phyloP scores from a whole-genome alignment of 2,888 invertebrate species.

The Nemotelus pantherinus region DNA sequence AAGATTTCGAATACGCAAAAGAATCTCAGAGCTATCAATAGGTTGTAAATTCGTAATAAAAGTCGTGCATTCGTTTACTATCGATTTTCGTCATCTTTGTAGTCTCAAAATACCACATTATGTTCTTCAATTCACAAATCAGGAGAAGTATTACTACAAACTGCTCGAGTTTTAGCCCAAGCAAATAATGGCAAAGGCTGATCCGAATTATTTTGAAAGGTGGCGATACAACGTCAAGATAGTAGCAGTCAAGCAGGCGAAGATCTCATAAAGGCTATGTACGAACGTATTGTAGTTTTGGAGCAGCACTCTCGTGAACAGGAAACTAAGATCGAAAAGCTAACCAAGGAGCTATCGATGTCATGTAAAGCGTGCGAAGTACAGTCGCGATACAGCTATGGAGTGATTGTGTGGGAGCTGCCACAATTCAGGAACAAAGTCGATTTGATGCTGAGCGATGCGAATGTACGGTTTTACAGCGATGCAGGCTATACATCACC shows the following conservation, averaged over 20 bases:
- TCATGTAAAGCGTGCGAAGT: constrained; percentile 59
- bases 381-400: constrained; percentile 76
- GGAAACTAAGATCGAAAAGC: constrained; percentile 78
- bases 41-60: too few relatives aligned
- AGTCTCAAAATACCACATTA: too few relatives aligned
- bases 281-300: constrained; percentile 81
- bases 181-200: too few relatives aligned
- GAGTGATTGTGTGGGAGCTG: constrained; percentile 84
- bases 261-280: constrained; percentile 71
- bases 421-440: constrained; percentile 74
- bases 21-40: too few relatives aligned
- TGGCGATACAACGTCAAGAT: constrained; percentile 57
- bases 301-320: constrained; percentile 85
- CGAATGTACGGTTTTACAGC: constrained; percentile 80
- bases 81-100: too few relatives aligned
- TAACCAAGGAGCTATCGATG: constrained; percentile 63
- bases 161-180: too few relatives aligned
- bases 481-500: constrained; percentile 88
- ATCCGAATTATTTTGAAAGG: too few relatives aligned
- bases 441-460: constrained; percentile 72
- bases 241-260: constrained; percentile 60
- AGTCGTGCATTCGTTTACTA: too few relatives aligned
- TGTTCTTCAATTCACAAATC: too few relatives aligned
- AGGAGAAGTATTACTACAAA: too few relatives aligned
- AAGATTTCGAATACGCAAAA: too few relatives aligned